Percentiles rank a stretch among this genome's conserved stretches.
phyloP scores from a whole-genome alignment of 2,888 invertebrate genomes.

The Scaptomyza tumidula region DNA sequence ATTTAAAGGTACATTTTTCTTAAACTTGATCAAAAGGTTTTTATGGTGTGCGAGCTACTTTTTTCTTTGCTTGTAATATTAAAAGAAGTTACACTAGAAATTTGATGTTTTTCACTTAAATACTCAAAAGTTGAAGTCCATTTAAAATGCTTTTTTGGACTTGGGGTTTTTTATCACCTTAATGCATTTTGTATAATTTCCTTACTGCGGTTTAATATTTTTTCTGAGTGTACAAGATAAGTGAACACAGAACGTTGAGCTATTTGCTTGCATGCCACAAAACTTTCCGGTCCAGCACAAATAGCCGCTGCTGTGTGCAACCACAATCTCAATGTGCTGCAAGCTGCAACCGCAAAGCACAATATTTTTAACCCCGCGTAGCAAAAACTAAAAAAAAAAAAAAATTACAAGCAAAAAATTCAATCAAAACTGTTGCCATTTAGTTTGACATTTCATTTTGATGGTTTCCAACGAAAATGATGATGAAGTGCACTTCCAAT shows the following conservation, averaged over 20 bases:
- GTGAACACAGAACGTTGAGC: conserved; percentile 60
- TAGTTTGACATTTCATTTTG: conserved; percentile 80
- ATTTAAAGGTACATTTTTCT: neutral
- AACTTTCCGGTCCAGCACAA: conserved; percentile 49
- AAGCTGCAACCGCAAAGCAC: conserved; percentile 25
- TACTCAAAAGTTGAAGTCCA: too few relatives aligned
- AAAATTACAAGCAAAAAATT: conserved; percentile 49
- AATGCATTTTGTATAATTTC: neutral
- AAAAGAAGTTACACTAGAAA: neutral
- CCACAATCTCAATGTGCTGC: conserved; percentile 21
- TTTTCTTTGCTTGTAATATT: neutral
- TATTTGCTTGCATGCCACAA: conserved; percentile 50
- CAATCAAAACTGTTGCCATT: conserved; percentile 81
- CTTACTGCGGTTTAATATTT: neutral
- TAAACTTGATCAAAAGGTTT: neutral
- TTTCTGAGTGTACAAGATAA: conserved; percentile 4
- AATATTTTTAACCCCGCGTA: conserved; percentile 23
- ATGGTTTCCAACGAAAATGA: conserved; percentile 66
- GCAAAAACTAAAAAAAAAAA: neutral
- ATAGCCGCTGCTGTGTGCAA: conserved; percentile 28
- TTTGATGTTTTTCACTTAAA: too few relatives aligned
- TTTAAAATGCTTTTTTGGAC: too few relatives aligned
- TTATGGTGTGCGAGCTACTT: too few relatives aligned
- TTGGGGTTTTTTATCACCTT: too few relatives aligned
- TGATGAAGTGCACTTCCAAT: conserved; percentile 66